A percentile compares a stretch with the other conserved stretches of the same genome.
phyloP scores from a whole-genome alignment of 2,888 invertebrate species.

The Aricia artaxerxes region DNA sequence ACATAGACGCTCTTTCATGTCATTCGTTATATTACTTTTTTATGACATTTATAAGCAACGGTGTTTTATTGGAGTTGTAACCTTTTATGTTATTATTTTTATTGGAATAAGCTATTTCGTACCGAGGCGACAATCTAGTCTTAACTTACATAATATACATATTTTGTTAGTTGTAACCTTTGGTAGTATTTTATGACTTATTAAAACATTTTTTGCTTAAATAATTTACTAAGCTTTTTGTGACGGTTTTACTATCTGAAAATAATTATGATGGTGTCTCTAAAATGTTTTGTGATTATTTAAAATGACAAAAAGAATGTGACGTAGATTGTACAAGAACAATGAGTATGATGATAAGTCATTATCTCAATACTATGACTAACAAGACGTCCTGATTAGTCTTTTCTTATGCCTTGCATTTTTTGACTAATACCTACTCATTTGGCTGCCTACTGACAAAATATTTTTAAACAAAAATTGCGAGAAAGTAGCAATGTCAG shows the following conservation, averaged over 20 bases:
- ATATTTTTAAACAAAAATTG: background rate
- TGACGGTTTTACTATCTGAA: no score
- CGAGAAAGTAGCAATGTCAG: background rate
- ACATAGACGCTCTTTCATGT: slow-evolving; percentile 34
- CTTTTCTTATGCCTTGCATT: background rate
- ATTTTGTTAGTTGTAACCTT: background rate
- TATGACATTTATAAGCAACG: slow-evolving; percentile 35
- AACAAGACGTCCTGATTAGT: background rate
- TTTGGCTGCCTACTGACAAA: background rate
- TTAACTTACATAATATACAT: background rate
- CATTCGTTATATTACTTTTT: slow-evolving; percentile 41
- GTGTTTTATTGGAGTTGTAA: slow-evolving; percentile 30
- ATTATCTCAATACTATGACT: background rate
- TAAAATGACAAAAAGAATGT: background rate
- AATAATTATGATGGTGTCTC: background rate
- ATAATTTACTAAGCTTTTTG: no score
- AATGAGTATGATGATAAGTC: slow-evolving; percentile 4
- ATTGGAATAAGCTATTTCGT: background rate
- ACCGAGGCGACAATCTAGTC: background rate
- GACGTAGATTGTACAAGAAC: background rate
- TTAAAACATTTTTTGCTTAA: background rate
- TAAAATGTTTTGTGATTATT: background rate
- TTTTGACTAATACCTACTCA: background rate
- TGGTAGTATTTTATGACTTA: background rate
- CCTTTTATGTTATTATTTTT: background rate